These are phyloP conservation scores for Drosophila mimetica DNA, from an alignment of 2,888 invertebrate genomes.

Conservation along the genomic window DNA sequence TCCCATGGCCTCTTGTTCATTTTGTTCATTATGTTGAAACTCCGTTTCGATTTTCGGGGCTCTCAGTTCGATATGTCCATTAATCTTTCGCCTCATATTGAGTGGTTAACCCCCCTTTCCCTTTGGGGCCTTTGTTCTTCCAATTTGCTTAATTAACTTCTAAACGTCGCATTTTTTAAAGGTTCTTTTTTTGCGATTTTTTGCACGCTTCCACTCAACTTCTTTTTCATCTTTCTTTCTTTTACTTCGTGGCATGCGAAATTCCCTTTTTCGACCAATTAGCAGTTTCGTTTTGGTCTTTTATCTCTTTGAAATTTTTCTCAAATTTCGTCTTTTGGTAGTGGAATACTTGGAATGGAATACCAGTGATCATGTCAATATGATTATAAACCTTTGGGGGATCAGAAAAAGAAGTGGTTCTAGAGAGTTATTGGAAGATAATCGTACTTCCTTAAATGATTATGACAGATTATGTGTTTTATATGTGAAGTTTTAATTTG, in stretches of 20 bases:
- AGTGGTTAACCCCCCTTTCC: slow-evolving; percentile 19
- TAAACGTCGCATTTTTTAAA: slow-evolving; percentile 66
- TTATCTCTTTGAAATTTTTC: slow-evolving; percentile 6
- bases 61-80: slow-evolving; percentile 53
- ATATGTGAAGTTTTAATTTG: no score
- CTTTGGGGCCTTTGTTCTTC: slow-evolving; percentile 59
- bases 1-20: slow-evolving; percentile 48
- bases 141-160: slow-evolving; percentile 78
- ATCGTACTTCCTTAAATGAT: not conserved
- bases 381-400: not conserved
- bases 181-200: slow-evolving; percentile 16
- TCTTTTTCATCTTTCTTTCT: not conserved
- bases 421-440: not conserved
- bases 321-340: not conserved
- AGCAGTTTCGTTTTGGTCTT: slow-evolving; percentile 61
- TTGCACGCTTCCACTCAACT: slow-evolving; percentile 29
- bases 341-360: slow-evolving; percentile 6
- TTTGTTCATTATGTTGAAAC: slow-evolving; percentile 23
- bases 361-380: slow-evolving; percentile 17
- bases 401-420: not conserved
- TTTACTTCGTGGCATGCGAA: slow-evolving; percentile 42
- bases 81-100: slow-evolving; percentile 62
- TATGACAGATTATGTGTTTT: no score
- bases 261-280: slow-evolving; percentile 63
- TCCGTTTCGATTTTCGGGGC: slow-evolving; percentile 35